Evolutionary conservation across 2,888 invertebrate genomes (phyloP), one percentile per base, ranked within the genome.

Genomic region (Graphium colonna): DNA sequence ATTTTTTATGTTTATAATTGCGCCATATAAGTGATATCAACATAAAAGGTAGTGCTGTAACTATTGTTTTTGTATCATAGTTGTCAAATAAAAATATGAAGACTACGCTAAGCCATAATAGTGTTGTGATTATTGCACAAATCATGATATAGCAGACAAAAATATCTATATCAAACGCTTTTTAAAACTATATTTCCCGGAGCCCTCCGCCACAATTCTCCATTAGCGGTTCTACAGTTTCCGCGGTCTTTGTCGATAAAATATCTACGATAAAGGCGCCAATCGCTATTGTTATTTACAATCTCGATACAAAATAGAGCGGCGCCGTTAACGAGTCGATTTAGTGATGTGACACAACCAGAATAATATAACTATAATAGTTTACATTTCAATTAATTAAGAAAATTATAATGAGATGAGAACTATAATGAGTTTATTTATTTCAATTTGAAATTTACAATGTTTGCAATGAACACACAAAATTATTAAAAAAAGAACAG

Each of bases 231-330:
- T 42, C 33, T 48, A 33, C 38, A 12, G 16, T 47, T 50, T 45
- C 48, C 26, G 47, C 40, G 41, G 39, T 51, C 42, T 62, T 59
- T 56, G 56, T 65, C 64, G 69, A 69, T 73, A 72, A 76, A 75
- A 69, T 68, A 72, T 65, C 63, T 65, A 53, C 76, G 73, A 75
- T 79, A 61, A 63, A 68, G 60, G 63, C 52, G 59, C 64, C 74
- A 67, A 71, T 73, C 68, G 73, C 62, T 69, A 74, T 76, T 76
- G 76, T 76, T 68, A 47, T 52, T 52, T 52, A 47, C 54, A 49
- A 52, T 58, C 51, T 60, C 58, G 60, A 57, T 58, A 56, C 36
- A 55, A 48, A 44, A 51, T 26, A 36, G 45, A 51, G 45, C 18
- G 28, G 8, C 5, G 18, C 12, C 18, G 18, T n/a, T 2, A 28